phyloP scores from a whole-genome alignment of 2,888 invertebrate genomes.

The Micoletzkya japonica region DNA sequence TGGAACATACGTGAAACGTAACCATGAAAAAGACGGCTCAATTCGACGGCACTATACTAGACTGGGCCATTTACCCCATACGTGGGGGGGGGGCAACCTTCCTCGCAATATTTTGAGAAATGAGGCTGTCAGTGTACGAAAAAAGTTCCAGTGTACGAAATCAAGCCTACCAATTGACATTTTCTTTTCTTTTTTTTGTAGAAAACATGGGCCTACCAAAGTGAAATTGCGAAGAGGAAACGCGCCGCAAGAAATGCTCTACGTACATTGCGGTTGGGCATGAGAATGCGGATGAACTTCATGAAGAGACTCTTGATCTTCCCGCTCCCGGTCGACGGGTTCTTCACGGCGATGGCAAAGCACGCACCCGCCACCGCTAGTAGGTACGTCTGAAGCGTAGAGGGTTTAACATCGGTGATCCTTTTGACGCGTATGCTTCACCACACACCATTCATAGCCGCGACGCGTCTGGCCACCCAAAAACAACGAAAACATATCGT shows the following conservation, averaged over 20 bases:
- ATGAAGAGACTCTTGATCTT: neutral
- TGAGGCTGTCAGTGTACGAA: too few species aligned
- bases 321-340: constrained; percentile 80
- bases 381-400: constrained; percentile 76
- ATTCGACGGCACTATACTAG: too few species aligned
- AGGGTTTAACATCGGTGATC: neutral
- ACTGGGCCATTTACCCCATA: too few species aligned
- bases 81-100: too few species aligned
- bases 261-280: constrained; percentile 14
- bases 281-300: neutral
- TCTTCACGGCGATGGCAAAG: constrained; percentile 87
- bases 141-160: too few species aligned
- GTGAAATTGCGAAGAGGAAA: neutral
- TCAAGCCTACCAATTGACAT: neutral
- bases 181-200: neutral
- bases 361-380: constrained; percentile 93
- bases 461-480: too few species aligned
- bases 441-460: too few species aligned
- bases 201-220: neutral
- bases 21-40: too few species aligned
- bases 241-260: neutral
- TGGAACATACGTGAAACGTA: too few species aligned
- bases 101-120: too few species aligned
- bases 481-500: too few species aligned
- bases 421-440: too few species aligned